Evolutionary conservation across 2,113 vertebrate genomes (phyloP).

Genomic region (Anseranas semipalmata): DNA sequence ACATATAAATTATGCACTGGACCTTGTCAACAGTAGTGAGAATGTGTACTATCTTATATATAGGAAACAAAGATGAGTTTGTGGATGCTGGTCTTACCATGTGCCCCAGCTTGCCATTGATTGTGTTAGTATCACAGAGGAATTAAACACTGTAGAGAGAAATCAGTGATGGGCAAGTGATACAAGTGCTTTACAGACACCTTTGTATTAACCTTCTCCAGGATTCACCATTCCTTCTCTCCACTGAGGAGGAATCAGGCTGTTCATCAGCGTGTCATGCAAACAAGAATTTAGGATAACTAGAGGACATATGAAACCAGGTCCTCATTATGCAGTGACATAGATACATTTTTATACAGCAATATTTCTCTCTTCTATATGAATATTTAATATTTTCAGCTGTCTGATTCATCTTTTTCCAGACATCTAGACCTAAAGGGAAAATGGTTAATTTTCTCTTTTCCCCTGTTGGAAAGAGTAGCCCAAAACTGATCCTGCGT

Average conservation of each 20-base stretch:
- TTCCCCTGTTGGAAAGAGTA: not conserved
- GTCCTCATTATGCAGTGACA: not conserved
- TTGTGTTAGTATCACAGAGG: not conserved
- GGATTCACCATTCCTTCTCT: not conserved
- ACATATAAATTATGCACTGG: not conserved
- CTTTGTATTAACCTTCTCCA: not conserved
- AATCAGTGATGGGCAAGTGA: not conserved
- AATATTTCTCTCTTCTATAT: not conserved
- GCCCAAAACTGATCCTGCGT: not conserved
- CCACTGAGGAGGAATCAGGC: not conserved
- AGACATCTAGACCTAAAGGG: not conserved
- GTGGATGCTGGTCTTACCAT: not conserved
- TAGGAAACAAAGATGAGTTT: not conserved
- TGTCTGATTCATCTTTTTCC: not conserved
- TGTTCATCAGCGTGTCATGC: not conserved
- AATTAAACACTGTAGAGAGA: not conserved
- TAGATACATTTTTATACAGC: not conserved
- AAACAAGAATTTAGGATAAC: not conserved
- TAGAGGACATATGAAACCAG: not conserved
- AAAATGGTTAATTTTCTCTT: not conserved
- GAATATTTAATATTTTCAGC: not conserved
- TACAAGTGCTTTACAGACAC: not conserved
- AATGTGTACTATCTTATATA: fast-evolving
- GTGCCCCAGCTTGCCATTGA: not conserved
- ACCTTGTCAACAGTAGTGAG: not conserved